Conservation (phyloP, 2,797 vertebrate species). For the Notolepis coatsorum region DNA sequence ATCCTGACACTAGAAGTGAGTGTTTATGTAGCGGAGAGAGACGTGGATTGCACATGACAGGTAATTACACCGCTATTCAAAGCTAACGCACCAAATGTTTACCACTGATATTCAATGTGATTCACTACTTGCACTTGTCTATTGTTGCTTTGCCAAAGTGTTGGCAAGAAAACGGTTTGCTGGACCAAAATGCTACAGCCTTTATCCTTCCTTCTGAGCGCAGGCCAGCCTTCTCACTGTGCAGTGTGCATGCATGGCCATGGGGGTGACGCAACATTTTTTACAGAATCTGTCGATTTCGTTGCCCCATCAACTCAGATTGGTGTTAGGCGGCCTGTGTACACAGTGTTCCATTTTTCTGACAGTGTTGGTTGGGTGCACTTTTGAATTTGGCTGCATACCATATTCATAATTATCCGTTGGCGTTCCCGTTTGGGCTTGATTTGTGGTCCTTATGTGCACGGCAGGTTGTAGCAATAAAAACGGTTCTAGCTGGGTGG, state of each 20-base stretch:
- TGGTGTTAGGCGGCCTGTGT: too few species aligned
- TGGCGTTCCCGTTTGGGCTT: too few species aligned
- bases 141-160: neutral
- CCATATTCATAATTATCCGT: too few species aligned
- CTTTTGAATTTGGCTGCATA: too few species aligned
- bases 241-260: neutral
- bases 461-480: too few species aligned
- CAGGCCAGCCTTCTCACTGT: neutral
- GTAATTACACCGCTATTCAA: neutral
- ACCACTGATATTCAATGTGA: neutral
- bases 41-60: neutral
- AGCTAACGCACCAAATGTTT: neutral
- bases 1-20: neutral
- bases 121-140: neutral
- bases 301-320: too few species aligned
- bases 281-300: constrained; percentile 40
- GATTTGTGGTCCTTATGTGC: too few species aligned
- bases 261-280: constrained; percentile 72
- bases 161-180: rapidly evolving
- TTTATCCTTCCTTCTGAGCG: neutral
- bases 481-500: too few species aligned
- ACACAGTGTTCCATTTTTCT: too few species aligned
- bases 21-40: neutral
- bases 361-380: too few species aligned
- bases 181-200: neutral